Base-by-base conservation (phyloP, 2,797 vertebrate genomes). In the Rhabdophis nuchalis region DNA sequence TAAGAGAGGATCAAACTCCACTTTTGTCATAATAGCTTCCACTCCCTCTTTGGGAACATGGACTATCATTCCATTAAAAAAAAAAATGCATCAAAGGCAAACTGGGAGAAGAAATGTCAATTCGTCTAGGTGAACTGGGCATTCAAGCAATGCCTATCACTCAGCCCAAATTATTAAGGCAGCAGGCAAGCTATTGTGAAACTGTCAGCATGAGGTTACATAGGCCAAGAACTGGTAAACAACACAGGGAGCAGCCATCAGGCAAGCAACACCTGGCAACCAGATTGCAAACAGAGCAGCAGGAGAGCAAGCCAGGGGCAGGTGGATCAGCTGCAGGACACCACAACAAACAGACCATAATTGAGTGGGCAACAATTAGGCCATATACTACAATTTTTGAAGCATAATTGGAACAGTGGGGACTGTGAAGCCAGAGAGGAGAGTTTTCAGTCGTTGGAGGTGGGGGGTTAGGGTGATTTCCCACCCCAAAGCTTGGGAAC, bases 251-350 rank as follows among this genome's bases (percentile, higher is more conserved):
- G 0, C 0, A 50, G n/a, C 8, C 86, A 91, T 91, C 54, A 58
- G 90, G 93, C 93, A 94, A 92, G 46, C 25, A 89, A 50, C 0
- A 0, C 4, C 52, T 91, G 88, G 0, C 23, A 89, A 36, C 91
- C 93, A 94, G 90, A 88, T 61, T 92, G 89, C 94, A 82, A 93
- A 56, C 5, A 61, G 92, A 93, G 93, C 87, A 93, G 86, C 29
- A 60, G 93, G 94, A 95, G 87, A 50, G 86, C 89, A 50, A 32
- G 91, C 90, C 2, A 93, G 50, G 94, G 95, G 94, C 95, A 94
- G 94, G 94, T 87, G 95, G 95, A 95, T 0, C 88, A 92, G 91
- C 1, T 0, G 93, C 58, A 93, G 92, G 88, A 68, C 68, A 68
- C n/a, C 94, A 90, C 89, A 88, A 92, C 91, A 94, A 91, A 6